These are phyloP conservation scores for Hexactinellida sp. DNA, from an alignment of 37 sponge, comb jelly and placozoan genomes.

Conservation along the genomic window DNA sequence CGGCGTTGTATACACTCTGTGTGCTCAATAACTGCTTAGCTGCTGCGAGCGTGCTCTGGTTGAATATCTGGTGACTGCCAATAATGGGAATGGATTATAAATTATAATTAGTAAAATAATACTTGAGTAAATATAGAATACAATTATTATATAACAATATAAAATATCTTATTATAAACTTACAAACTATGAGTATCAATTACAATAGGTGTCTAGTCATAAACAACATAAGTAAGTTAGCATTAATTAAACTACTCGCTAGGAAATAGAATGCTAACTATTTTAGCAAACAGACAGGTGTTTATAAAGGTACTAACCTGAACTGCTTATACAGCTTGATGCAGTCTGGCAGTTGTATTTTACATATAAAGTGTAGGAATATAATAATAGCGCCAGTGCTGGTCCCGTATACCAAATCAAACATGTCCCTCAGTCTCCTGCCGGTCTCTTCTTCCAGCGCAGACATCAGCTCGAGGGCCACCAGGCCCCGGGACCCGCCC, in stretches of 20 bases:
- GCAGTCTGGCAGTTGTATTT: neutral
- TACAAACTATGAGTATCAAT: too few relatives aligned
- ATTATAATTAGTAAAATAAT: too few relatives aligned
- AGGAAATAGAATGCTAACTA: too few relatives aligned
- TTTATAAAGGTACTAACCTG: neutral
- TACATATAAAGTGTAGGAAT: conserved; percentile 10
- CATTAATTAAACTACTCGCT: too few relatives aligned
- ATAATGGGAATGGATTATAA: too few relatives aligned
- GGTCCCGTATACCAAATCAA: conserved; percentile 4
- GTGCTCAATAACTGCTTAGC: neutral
- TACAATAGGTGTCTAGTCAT: too few relatives aligned
- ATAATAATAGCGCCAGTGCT: neutral
- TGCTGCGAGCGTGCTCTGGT: neutral
- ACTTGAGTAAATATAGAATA: too few relatives aligned
- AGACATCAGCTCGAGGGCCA: neutral
- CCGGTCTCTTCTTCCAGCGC: neutral
- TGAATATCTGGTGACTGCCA: neutral
- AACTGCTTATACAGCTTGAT: neutral
- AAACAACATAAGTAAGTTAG: too few relatives aligned
- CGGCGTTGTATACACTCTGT: neutral
- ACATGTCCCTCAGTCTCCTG: neutral
- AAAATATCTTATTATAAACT: too few relatives aligned
- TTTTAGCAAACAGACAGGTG: neutral
- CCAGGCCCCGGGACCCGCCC: neutral
- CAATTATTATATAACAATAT: too few relatives aligned